phyloP scores from a whole-genome alignment of 2,113 vertebrate genomes.

The Bos indicus region DNA sequence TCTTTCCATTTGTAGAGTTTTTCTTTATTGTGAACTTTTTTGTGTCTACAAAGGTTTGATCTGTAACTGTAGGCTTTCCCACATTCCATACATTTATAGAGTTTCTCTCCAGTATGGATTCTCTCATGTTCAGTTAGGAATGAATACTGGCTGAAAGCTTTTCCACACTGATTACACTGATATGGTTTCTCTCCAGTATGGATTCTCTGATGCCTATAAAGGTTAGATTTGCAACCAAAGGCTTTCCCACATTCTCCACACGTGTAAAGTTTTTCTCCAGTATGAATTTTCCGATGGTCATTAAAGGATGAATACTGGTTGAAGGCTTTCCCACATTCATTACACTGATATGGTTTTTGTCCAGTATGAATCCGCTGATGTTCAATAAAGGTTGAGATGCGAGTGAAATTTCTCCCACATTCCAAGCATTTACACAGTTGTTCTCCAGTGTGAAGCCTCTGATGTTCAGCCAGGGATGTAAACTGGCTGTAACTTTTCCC shows the following conservation, averaged over 20 bases:
- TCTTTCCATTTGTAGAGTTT: constrained; percentile 57
- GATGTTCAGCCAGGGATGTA: constrained; percentile 58
- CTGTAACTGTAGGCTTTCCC: constrained; percentile 69
- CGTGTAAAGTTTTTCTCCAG: constrained; percentile 50
- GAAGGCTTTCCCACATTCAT: constrained; percentile 57
- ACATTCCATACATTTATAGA: constrained; percentile 67
- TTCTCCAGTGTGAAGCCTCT: constrained; percentile 58
- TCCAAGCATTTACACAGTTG: constrained; percentile 55
- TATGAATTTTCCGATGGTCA: constrained; percentile 59
- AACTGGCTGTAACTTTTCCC: constrained; percentile 63
- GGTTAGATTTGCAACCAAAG: constrained; percentile 67
- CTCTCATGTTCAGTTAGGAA: constrained; percentile 64
- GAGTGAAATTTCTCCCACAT: constrained; percentile 61
- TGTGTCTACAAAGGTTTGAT: constrained; percentile 67
- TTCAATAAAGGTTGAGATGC: constrained; percentile 51
- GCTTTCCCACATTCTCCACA: constrained; percentile 60
- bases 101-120: constrained; percentile 65
- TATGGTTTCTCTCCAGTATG: constrained; percentile 66
- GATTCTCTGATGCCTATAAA: constrained; percentile 62
- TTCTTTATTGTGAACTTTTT: constrained; percentile 62
- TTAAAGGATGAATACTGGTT: constrained; percentile 60
- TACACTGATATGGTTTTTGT: constrained; percentile 59
- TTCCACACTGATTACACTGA: constrained; percentile 63
- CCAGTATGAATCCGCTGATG: constrained; percentile 61
- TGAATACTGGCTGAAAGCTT: constrained; percentile 65